Evolutionary conservation across 2,797 vertebrate species (phyloP).

Genomic region (Dipus sagitta): DNA sequence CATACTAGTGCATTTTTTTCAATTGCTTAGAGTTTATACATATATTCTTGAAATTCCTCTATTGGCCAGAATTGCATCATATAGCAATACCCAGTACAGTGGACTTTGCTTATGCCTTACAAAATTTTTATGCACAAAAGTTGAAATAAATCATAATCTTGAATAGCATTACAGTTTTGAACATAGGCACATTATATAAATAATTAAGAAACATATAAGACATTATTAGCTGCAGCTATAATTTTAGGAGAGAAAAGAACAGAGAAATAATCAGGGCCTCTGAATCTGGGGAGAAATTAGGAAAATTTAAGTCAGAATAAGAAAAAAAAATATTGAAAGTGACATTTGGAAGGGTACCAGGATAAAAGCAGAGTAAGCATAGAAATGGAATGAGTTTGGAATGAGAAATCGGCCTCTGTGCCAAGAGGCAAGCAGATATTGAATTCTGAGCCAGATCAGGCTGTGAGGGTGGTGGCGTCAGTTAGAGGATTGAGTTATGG

Average conservation of each 20-base stretch:
- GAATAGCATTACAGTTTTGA: background rate
- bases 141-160: background rate
- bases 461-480: conserved; percentile 27
- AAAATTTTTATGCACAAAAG: background rate
- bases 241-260: background rate
- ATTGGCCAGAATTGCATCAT: background rate
- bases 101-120: background rate
- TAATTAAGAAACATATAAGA: background rate
- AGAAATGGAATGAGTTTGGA: conserved; percentile 62
- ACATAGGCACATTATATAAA: background rate
- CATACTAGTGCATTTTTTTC: background rate
- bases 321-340: conserved; percentile 25
- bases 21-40: background rate
- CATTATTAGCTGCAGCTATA: background rate
- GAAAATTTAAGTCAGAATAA: conserved; percentile 36
- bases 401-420: conserved; percentile 24
- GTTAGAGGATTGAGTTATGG: conserved; percentile 57
- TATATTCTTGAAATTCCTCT: background rate
- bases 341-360: conserved; percentile 67
- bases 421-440: conserved; percentile 70
- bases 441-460: conserved; percentile 50
- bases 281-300: background rate
- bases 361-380: conserved; percentile 61
- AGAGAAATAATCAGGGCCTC: background rate
- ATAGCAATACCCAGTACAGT: background rate